These are phyloP conservation scores for Aplochiton taeniatus DNA, from an alignment of 2,797 vertebrate species.

Conservation along the genomic window DNA sequence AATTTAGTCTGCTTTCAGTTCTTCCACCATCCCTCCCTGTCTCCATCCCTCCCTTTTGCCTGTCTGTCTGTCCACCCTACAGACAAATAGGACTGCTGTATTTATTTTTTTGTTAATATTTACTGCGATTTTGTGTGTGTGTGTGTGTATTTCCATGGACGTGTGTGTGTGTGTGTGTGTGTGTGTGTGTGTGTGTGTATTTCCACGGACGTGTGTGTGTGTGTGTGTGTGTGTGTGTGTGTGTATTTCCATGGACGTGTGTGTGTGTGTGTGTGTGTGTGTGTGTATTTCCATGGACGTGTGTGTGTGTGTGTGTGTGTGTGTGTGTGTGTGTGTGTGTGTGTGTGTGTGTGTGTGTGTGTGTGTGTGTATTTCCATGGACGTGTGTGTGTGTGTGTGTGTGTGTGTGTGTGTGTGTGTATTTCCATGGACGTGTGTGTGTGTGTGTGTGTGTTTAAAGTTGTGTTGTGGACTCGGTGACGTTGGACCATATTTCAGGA, in stretches of 20 bases:
- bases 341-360: neutral
- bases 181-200: slow-evolving; percentile 3
- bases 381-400: no score
- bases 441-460: slow-evolving; percentile 9
- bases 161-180: neutral
- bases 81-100: slow-evolving; percentile 17
- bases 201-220: neutral
- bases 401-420: no score
- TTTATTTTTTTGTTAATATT: slow-evolving; percentile 20
- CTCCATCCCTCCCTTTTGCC: no score
- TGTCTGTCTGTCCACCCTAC: slow-evolving; percentile 12
- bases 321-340: neutral
- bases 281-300: neutral
- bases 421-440: no score
- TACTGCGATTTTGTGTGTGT: slow-evolving; percentile 1
- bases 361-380: neutral
- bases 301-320: neutral
- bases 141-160: neutral
- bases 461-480: slow-evolving; percentile 2
- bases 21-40: neutral
- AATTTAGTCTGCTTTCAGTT: slow-evolving; percentile 6
- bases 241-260: neutral
- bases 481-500: slow-evolving; percentile 11
- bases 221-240: neutral
- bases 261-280: neutral